Base-by-base conservation (phyloP, 2,888 invertebrate species). In the Bimastos eiseni region DNA sequence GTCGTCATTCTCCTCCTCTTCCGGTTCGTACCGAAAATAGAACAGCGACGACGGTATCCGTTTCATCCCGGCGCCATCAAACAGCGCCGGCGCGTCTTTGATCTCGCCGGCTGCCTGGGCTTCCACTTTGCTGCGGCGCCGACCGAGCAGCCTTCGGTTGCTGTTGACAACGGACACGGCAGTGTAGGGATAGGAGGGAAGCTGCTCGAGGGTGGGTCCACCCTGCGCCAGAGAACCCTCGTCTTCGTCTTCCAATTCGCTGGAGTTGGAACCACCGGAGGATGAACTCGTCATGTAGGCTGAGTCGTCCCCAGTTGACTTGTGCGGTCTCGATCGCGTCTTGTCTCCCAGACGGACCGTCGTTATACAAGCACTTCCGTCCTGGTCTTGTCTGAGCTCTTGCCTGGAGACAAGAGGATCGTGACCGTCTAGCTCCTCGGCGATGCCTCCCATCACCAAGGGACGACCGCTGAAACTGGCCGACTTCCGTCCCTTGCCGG, bases 31-130 rank as follows among this genome's bases (percentile, higher is more conserved):
- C 37, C 89, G 70, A 38, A 89, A 37, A 33, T 89, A 89, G 33
- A 89, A 89, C 49, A 90, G 83, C n/a, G 90, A 89, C 41, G 83
- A 89, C 70, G 89, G 89, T 24, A 90, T 38, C 19, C 90, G 90
- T 70, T 37, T 89, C n/a, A 84, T 36, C 86, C 36, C n/a, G 17
- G 34, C 36, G 36, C 15, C 86, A 24, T 36, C 86, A 34, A 24
- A 17, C 4, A 30, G 17, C 90, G 83, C 41, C 90, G 33, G 90
- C 49, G 38, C 38, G 37, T 36, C 83, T 36, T 30, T 33, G 30
- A 34, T 15, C 33, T 19, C 37, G 70, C 30, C 83, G 36, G 37
- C 83, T n/a, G 41, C 90, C 19, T 37, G 19, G 83, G 37, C 89
- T 37, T 41, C 89, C 38, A 36, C 86, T 34, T 8, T 19, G 86